Percentiles rank a stretch among this genome's conserved stretches.
Evolutionary conservation across 2,113 vertebrate genomes (phyloP).

Genomic region (Rhynchopsitta pachyrhyncha): DNA sequence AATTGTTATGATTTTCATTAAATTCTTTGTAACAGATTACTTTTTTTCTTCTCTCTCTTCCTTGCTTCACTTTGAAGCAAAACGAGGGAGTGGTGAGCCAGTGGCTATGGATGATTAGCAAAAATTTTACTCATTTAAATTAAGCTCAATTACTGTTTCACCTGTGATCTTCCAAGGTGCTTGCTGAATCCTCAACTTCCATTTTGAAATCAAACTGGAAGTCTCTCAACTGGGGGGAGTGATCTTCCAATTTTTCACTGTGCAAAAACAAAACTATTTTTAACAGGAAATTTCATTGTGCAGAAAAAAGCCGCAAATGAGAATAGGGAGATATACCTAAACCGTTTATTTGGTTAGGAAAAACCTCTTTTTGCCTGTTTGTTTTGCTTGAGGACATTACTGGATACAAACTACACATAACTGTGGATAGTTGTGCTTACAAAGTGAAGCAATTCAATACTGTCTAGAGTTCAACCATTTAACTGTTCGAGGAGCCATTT

Average conservation of each 20-base stretch:
- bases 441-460: background rate
- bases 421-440: background rate
- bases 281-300: background rate
- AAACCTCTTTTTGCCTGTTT: background rate
- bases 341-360: constrained; percentile 19
- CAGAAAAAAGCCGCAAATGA: background rate
- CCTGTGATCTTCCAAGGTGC: background rate
- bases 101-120: background rate
- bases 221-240: background rate
- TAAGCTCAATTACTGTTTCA: background rate
- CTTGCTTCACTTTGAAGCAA: background rate
- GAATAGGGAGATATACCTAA: background rate
- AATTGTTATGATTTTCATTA: background rate
- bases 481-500: background rate
- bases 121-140: background rate
- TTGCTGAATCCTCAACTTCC: background rate
- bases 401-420: background rate
- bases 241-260: background rate
- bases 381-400: background rate
- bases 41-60: background rate
- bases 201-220: background rate
- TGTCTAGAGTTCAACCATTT: background rate
- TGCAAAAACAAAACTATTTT: background rate
- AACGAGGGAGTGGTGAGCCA: background rate
- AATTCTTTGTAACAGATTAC: background rate